Base-by-base conservation (phyloP, 1,140 invertebrate species). In the Drosophila kikkawai region DNA sequence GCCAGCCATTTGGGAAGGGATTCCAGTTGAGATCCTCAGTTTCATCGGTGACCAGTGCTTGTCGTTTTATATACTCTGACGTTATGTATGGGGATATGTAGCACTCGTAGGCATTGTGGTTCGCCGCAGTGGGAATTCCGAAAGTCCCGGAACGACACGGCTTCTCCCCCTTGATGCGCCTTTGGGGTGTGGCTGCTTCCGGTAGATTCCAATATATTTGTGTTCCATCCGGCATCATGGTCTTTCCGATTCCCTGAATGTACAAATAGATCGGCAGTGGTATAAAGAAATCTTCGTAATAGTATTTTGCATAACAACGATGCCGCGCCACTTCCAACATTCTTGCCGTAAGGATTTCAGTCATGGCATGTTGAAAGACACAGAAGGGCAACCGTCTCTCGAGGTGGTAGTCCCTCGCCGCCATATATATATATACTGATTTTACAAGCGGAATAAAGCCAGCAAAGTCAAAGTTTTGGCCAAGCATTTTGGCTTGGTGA, bases 61-160 rank as follows among this genome's bases (percentile, higher is more conserved):
- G 44, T 7, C 44, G 17, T 22, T 45, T 45, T 12, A 45, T 1
- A 45, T 45, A 45, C 44, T 45, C 44, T 11, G 44, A 45, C 11
- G 44, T 45, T 45, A 45, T 45, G 11, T 45, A 19, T 45, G 44
- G 44, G 17, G 44, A 45, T 45, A 45, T 22, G 19, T 45, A 45
- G 44, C 44, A 45, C 44, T 45, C 44, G 44, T 45, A 45, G 17
- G 44, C 17, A 17, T 45, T 45, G 44, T 45, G 44, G 19, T 22
- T 47, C 11, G 44, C 44, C 11, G 44, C 44, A 13, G 12, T 22
- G 19, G 44, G 44, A 47, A 47, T 47, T 6, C 44, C 44, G 44
- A 47, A 47, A 47, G 44, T 47, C 44, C 44, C 44, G 6, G 44
- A 22, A 22, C 44, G 44, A 13, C 44, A 47, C 11, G 44, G 44